Base-by-base conservation (phyloP, 2,113 vertebrate species). In the Mionectes macconnelli region DNA sequence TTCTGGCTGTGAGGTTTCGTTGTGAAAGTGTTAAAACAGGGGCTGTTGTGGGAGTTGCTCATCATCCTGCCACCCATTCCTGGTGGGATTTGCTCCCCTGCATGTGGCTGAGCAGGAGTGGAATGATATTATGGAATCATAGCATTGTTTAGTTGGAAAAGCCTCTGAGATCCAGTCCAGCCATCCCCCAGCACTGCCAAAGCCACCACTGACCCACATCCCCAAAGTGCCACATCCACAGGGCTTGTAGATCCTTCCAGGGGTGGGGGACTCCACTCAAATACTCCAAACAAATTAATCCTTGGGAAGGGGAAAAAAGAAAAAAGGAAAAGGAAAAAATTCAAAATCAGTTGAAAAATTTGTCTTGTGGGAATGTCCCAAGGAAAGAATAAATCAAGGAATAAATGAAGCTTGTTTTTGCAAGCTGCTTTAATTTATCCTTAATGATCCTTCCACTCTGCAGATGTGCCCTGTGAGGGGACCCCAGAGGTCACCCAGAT, bases 391-490 rank as follows among this genome's bases (percentile, higher is more conserved):
- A 69, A 93, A 87, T 60, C n/a, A 39, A 47, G 70, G 25, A 75
- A 17, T 25, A 83, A 79, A 79, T 47, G 83, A 79, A 53, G 89
- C 75, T 45, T 50, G 8, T 19, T 75, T 68, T 33, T 72, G 52
- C 78, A 68, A 60, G 62, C 82, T 60, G 83, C 39, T 88, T 76
- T 27, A 31, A 85, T 94, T 75, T 67, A 19, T 74, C 70, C 73
- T 67, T 18, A 2, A 2, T 0, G 27, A 35, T 39, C 1, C 0
- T 11, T 30, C 59, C 22, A 50, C n/a, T 40, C 35, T 0, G 1
- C 42, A 13, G 37, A 8, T 22, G 47, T 3, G 6, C 8, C 22
- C 31, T 6, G 22, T 2, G 13, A 70, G 31, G 69, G 40, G 33
- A 10, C 74, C 6, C 39, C 44, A 27, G 52, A 4, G 69, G 78